Evolutionary conservation across 2,797 vertebrate species (phyloP).

Genomic region (Acanthis flammea): DNA sequence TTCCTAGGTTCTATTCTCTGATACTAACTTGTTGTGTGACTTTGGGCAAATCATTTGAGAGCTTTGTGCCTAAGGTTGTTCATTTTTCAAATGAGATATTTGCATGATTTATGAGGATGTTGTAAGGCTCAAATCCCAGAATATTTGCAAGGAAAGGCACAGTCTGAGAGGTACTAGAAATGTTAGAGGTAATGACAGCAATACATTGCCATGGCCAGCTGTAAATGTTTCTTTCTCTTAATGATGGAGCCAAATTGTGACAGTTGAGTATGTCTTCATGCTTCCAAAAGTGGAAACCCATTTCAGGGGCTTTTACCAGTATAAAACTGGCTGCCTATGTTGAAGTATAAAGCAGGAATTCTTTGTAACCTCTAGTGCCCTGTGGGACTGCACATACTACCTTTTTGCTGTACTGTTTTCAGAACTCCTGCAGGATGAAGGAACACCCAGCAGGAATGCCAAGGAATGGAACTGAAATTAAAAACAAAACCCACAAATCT

Average conservation of each 20-base stretch:
- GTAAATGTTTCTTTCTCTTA: neutral
- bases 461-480: neutral
- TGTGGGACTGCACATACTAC: neutral
- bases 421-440: neutral
- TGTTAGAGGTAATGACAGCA: neutral
- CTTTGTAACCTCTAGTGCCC: neutral
- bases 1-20: neutral
- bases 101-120: constrained; percentile 8
- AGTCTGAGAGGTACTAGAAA: neutral
- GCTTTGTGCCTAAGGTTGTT: neutral
- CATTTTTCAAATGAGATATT: neutral
- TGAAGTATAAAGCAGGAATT: neutral
- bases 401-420: neutral
- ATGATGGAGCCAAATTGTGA: neutral
- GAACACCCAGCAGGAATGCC: neutral
- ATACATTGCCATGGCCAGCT: neutral
- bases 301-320: neutral
- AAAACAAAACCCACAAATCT: neutral
- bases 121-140: neutral
- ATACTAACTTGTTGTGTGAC: neutral
- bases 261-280: neutral
- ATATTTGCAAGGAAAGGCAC: neutral
- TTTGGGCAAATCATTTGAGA: neutral
- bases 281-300: neutral
- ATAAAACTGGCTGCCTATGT: neutral